A percentile compares a stretch with the other conserved stretches of the same genome.
These are phyloP conservation scores for Panopea generosa DNA, from an alignment of 2,888 invertebrate genomes.

Conservation along the genomic window DNA sequence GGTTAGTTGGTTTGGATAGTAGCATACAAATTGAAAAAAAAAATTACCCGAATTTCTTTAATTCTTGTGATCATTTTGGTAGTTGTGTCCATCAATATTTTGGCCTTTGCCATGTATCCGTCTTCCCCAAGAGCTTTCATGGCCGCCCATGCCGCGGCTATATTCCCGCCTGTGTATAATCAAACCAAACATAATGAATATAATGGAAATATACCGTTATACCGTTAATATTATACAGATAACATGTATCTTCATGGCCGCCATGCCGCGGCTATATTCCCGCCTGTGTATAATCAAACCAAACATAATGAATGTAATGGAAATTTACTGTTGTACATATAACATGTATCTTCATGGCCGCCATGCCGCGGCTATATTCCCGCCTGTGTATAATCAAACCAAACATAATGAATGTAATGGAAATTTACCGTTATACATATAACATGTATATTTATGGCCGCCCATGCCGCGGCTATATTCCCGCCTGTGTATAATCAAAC, in stretches of 20 bases:
- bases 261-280: too few relatives aligned
- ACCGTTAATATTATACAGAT: too few relatives aligned
- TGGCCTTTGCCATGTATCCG: conserved; percentile 78
- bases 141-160: conserved; percentile 82
- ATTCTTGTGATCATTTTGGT: conserved; percentile 76
- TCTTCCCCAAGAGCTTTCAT: conserved; percentile 79
- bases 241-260: too few relatives aligned
- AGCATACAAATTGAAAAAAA: neutral
- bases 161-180: conserved; percentile 76
- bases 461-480: conserved; percentile 83
- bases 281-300: too few relatives aligned
- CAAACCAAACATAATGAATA: too few relatives aligned
- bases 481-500: conserved; percentile 71
- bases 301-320: too few relatives aligned
- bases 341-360: too few relatives aligned
- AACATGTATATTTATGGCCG: conserved; percentile 76
- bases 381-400: conserved; percentile 68
- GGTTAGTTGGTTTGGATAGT: too few relatives aligned
- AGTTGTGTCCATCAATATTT: conserved; percentile 79
- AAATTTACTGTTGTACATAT: too few relatives aligned
- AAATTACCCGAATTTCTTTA: conserved; percentile 69
- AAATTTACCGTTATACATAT: too few relatives aligned
- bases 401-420: too few relatives aligned
- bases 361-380: conserved; percentile 83
- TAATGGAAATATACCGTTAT: too few relatives aligned